Evolutionary conservation across 2,888 invertebrate species (phyloP).

Genomic region (Lomographa bimaculata): DNA sequence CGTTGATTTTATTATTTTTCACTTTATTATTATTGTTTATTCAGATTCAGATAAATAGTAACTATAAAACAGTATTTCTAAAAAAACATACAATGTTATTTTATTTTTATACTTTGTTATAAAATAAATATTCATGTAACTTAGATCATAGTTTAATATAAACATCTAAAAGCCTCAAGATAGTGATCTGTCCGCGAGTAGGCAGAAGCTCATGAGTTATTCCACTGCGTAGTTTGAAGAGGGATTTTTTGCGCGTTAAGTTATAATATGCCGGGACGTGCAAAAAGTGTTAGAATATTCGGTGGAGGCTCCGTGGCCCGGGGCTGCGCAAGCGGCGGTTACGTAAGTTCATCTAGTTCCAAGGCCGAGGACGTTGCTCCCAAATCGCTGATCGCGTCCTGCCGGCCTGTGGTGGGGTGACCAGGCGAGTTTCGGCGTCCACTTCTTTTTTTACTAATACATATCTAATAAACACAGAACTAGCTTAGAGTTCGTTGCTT

Average conservation of each 20-base stretch:
- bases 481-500: conserved; percentile 34
- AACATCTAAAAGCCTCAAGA: too few relatives aligned
- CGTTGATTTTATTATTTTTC: too few relatives aligned
- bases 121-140: too few relatives aligned
- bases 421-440: conserved; percentile 70
- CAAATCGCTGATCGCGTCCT: conserved; percentile 80
- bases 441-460: conserved; percentile 65
- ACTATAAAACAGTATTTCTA: too few relatives aligned
- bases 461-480: conserved; percentile 43
- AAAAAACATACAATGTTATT: too few relatives aligned
- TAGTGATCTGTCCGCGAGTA: background rate
- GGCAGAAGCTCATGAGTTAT: conserved; percentile 15
- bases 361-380: conserved; percentile 83
- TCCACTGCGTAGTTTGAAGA: conserved; percentile 18
- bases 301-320: conserved; percentile 65
- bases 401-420: conserved; percentile 56
- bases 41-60: too few relatives aligned
- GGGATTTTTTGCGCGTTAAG: conserved; percentile 29
- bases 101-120: too few relatives aligned
- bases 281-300: conserved; percentile 77
- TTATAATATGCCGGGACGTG: conserved; percentile 62
- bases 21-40: too few relatives aligned
- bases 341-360: conserved; percentile 82
- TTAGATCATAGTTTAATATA: too few relatives aligned
- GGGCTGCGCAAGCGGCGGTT: conserved; percentile 59